phyloP scores from a whole-genome alignment of 2,113 vertebrate genomes.

The Ursus arctos region DNA sequence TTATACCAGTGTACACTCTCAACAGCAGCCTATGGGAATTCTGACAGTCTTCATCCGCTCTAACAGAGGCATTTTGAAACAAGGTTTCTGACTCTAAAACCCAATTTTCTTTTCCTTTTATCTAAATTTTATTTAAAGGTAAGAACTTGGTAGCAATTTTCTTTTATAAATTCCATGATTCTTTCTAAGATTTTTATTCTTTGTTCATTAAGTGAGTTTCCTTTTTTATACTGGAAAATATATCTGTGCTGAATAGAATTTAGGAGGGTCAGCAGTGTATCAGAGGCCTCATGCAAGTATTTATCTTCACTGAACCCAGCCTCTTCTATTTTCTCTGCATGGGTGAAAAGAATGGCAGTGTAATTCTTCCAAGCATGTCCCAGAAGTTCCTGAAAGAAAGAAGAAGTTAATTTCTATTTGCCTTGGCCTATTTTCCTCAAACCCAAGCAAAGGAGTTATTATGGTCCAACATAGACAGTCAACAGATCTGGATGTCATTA shows the following conservation, averaged over 20 bases:
- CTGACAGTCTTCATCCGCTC: neutral
- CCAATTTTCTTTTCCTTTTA: constrained; percentile 1
- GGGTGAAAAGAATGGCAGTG: constrained; percentile 90
- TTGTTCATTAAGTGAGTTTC: constrained; percentile 80
- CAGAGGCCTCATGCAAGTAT: constrained; percentile 85
- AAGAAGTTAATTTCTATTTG: constrained; percentile 67
- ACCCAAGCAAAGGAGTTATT: constrained; percentile 33
- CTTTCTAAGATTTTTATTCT: constrained; percentile 86
- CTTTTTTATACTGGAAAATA: constrained; percentile 88
- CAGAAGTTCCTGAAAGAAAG: constrained; percentile 89
- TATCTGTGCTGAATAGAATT: constrained; percentile 84
- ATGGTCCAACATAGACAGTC: neutral
- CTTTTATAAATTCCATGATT: constrained; percentile 87
- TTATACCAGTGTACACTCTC: neutral
- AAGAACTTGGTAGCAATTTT: constrained; percentile 88
- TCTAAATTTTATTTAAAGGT: constrained; percentile 76
- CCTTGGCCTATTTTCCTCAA: constrained; percentile 53
- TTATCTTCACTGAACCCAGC: constrained; percentile 82
- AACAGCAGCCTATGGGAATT: neutral
- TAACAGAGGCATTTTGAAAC: constrained; percentile 15
- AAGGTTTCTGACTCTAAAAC: neutral
- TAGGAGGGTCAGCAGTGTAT: constrained; percentile 85
- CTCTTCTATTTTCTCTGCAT: constrained; percentile 89
- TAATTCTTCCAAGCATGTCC: constrained; percentile 90
- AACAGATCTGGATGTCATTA: neutral